These are phyloP conservation scores for Madoqua kirkii DNA, from an alignment of 2,113 vertebrate genomes.

Conservation along the genomic window DNA sequence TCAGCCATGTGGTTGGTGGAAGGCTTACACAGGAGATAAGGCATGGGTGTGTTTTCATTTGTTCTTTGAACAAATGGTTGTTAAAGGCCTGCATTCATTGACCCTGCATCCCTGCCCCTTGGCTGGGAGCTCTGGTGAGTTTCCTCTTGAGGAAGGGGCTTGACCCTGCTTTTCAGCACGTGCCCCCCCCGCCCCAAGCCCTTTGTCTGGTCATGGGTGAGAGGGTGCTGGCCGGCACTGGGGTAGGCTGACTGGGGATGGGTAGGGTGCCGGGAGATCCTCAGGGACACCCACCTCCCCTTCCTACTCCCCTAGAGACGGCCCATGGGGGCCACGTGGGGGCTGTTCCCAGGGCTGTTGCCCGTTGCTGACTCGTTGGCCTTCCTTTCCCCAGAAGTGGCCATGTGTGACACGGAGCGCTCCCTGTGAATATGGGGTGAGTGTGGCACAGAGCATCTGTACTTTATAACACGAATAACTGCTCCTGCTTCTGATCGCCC, in stretches of 20 bases:
- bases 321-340: neutral
- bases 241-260: neutral
- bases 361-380: neutral
- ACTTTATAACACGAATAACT: conserved; percentile 27
- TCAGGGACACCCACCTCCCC: neutral
- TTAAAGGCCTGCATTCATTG: neutral
- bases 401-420: neutral
- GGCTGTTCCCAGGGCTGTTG: neutral
- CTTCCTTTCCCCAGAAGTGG: conserved; percentile 48
- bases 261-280: neutral
- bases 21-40: fast-evolving
- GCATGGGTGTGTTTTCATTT: too few relatives aligned
- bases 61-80: too few relatives aligned
- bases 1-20: neutral
- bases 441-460: neutral
- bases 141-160: neutral
- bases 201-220: neutral
- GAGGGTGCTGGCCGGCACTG: neutral
- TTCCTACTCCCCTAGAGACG: neutral
- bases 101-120: neutral
- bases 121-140: neutral
- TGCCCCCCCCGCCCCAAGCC: too few relatives aligned
- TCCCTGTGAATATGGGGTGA: conserved; percentile 46
- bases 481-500: neutral
- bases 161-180: neutral